A percentile compares a stretch with the other conserved stretches of the same genome.
These are phyloP conservation scores for Suricata suricatta DNA, from an alignment of 2,113 vertebrate species.

Conservation along the genomic window DNA sequence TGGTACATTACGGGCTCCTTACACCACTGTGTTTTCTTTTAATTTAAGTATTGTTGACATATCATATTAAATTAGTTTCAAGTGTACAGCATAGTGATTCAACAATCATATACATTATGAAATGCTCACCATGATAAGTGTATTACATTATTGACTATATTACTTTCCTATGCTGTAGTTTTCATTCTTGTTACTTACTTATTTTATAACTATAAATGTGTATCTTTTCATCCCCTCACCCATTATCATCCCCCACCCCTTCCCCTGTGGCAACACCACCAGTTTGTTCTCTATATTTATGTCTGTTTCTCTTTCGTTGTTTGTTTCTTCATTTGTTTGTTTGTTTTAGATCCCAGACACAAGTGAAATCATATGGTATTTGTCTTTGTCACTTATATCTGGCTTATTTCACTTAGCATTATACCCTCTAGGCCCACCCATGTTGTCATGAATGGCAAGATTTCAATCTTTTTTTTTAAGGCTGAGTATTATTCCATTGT, in stretches of 20 bases:
- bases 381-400: background rate
- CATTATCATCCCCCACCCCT: background rate
- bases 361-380: background rate
- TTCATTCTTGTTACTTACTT: background rate
- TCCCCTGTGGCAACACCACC: background rate
- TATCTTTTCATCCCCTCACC: background rate
- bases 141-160: background rate
- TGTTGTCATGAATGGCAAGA: background rate
- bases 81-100: background rate
- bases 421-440: background rate
- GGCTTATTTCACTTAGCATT: background rate
- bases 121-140: background rate
- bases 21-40: background rate
- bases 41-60: background rate
- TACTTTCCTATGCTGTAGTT: background rate
- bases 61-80: background rate
- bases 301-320: background rate
- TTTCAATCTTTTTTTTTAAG: background rate
- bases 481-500: background rate
- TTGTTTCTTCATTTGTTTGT: background rate
- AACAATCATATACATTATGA: background rate
- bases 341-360: background rate
- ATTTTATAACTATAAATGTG: background rate
- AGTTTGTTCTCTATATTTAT: background rate
- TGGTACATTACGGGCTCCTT: fast-evolving